Evolutionary conservation across 37 sponge, comb jelly and placozoan genomes (phyloP).

Genomic region (Dysidea cf. avara): DNA sequence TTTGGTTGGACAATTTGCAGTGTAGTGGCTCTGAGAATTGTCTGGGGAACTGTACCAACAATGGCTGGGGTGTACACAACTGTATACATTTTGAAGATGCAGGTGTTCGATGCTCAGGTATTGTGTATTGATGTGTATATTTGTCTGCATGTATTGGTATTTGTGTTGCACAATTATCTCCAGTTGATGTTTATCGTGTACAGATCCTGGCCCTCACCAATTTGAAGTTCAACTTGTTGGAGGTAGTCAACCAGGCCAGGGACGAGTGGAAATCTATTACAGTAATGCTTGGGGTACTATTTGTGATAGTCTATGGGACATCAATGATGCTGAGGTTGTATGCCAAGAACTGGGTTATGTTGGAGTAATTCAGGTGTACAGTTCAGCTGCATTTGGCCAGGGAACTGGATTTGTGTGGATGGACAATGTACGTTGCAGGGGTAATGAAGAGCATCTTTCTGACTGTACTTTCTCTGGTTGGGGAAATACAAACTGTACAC

Average conservation of each 20-base stretch:
- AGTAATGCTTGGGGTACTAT: constrained; percentile 19
- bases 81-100: constrained; percentile 3
- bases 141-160: neutral
- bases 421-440: constrained; percentile 18
- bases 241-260: neutral
- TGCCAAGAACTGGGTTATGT: constrained; percentile 33
- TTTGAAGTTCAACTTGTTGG: neutral
- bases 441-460: constrained; percentile 11
- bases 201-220: neutral
- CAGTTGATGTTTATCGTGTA: neutral
- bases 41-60: neutral
- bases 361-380: neutral
- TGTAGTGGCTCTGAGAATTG: constrained; percentile 1
- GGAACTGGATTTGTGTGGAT: constrained; percentile 31
- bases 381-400: constrained; percentile 5
- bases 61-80: neutral
- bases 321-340: neutral
- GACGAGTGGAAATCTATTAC: constrained; percentile 11
- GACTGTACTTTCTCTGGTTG: constrained; percentile 8
- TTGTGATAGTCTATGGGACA: neutral
- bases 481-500: neutral
- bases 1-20: neutral
- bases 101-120: neutral
- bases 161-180: neutral
- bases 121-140: neutral